Evolutionary conservation across 30 jellyfish, hydroid and myxozoan species (phyloP).

Genomic region (Mastigias papua): DNA sequence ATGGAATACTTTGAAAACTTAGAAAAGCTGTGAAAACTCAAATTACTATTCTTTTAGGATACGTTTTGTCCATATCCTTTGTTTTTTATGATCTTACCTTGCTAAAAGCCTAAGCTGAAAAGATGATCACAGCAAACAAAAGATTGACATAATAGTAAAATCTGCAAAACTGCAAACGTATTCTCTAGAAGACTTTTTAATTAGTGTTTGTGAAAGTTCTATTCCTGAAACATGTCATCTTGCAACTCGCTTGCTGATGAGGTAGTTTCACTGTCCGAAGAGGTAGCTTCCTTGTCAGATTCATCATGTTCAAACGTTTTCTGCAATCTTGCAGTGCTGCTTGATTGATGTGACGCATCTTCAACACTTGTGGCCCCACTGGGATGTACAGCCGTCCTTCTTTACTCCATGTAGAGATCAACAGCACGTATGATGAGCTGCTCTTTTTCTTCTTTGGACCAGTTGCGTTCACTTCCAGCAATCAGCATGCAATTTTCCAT

Average conservation of each 20-base stretch:
- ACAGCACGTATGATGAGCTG: conserved; percentile 25
- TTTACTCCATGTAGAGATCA: conserved; percentile 27
- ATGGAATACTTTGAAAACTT: too few species aligned
- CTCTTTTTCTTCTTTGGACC: conserved; percentile 47
- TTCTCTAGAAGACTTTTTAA: conserved; percentile 43
- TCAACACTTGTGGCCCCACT: conserved; percentile 16
- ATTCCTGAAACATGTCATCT: conserved; percentile 12
- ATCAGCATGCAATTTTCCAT: conserved; percentile 56
- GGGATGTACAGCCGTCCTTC: conserved; percentile 22
- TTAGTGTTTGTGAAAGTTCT: conserved; percentile 60
- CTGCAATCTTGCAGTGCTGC: conserved; percentile 36
- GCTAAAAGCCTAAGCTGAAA: conserved; percentile 57
- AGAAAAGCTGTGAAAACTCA: too few species aligned
- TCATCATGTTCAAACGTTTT: conserved; percentile 3
- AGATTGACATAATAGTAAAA: conserved; percentile 55
- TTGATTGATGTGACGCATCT: conserved; percentile 25
- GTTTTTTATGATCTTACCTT: conserved; percentile 10
- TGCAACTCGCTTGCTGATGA: conserved; percentile 19
- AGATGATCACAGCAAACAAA: conserved; percentile 15
- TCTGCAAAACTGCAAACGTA: conserved; percentile 46
- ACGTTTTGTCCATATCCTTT: too few species aligned
- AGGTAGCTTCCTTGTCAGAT: conserved; percentile 21
- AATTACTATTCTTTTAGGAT: too few species aligned
- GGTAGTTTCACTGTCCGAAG: conserved; percentile 40
- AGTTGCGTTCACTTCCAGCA: conserved; percentile 52